Evolutionary conservation across 2,113 vertebrate genomes (phyloP), one percentile per base, ranked within the genome.

Genomic region (Podiceps cristatus): DNA sequence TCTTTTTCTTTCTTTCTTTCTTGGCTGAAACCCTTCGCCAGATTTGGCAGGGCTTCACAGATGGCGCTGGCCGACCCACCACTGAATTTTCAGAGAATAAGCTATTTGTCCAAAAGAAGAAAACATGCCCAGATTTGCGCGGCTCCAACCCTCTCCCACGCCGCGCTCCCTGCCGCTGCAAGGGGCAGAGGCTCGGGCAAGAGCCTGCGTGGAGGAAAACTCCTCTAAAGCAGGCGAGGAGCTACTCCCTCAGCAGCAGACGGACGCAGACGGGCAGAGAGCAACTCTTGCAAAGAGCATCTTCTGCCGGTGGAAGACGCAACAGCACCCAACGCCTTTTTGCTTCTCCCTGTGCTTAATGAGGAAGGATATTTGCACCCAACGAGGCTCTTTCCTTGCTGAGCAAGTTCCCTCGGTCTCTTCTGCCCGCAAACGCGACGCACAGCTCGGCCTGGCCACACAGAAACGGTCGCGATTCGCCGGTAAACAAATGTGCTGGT

Each of bases 31-130:
- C 81, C 85, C 96, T 60, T 82, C 74, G 8, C 95, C 95, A 90
- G 35, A 29, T 95, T 88, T 97, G 97, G 96, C 96, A 93, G 67
- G 59, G 63, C 88, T 92, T 97, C 93, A 62, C 96, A 97, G 96
- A 96, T 97, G 96, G 96, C 2, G 62, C 85, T 96, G 94, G 92
- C 96, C 4, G 78, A 76, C 95, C 96, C 94, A 69, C 88, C 86
- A 90, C 53, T 71, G 67, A 90, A 77, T 97, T 95, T 86, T 45
- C 92, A 90, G 90, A 92, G 96, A 97, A 95, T 94, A 96, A 97
- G 96, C 90, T 96, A 80, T 94, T 96, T 96, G 92, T 97, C 95
- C 95, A 96, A 90, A 95, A 49, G 94, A 74, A 88, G 97, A 92
- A 94, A 96, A 96, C 95, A 93, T 90, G 92, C 93, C 86, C 95